Conservation (phyloP, 2,113 vertebrate genomes). For the Hucho hucho region DNA sequence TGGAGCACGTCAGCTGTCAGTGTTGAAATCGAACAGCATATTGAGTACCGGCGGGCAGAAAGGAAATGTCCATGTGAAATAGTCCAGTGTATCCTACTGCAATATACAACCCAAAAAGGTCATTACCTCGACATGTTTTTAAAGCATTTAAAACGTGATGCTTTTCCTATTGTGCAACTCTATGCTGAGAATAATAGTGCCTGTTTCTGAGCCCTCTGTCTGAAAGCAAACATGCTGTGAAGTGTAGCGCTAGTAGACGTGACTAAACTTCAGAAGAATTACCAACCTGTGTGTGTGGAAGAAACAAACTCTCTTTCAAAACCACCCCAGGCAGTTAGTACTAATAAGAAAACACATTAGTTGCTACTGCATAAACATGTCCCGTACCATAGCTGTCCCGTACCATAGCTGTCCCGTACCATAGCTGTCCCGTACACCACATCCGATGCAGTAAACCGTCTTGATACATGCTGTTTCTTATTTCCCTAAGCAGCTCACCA, state of each 20-base stretch:
- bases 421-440: background rate
- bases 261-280: slow-evolving; percentile 58
- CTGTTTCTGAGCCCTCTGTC: background rate
- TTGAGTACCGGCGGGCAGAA: background rate
- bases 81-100: background rate
- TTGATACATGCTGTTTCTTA: background rate
- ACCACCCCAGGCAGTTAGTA: slow-evolving; percentile 23
- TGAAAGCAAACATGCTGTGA: slow-evolving; percentile 47
- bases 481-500: background rate
- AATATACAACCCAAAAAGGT: too few relatives aligned
- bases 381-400: background rate
- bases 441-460: background rate
- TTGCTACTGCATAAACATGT: slow-evolving; percentile 1
- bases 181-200: background rate
- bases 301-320: slow-evolving; percentile 18
- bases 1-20: background rate
- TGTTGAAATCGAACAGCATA: background rate
- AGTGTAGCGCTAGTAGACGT: slow-evolving; percentile 29
- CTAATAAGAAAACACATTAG: slow-evolving; percentile 10
- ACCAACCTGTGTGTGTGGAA: slow-evolving; percentile 14
- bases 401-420: background rate
- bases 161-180: background rate
- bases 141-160: background rate
- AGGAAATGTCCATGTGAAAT: background rate
- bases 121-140: background rate